Conservation (phyloP, 2,797 vertebrate genomes). For the Sebastes dallii region DNA sequence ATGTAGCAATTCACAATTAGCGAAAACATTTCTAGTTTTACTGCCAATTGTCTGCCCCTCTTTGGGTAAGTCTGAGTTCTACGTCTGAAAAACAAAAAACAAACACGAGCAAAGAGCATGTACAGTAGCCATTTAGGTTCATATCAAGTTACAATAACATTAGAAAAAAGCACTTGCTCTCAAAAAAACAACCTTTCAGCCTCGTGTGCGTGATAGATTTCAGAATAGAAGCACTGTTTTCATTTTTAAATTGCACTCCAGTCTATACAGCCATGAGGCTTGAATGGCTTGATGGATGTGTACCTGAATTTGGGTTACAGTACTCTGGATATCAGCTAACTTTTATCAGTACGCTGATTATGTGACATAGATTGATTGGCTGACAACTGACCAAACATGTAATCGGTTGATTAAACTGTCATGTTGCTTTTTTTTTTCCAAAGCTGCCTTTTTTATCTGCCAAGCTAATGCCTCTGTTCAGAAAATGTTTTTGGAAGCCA, state of each 20-base stretch:
- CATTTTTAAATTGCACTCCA: background rate
- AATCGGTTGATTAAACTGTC: background rate
- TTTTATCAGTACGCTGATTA: background rate
- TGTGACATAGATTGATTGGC: background rate
- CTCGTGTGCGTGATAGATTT: background rate
- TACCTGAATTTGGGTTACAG: constrained; percentile 8
- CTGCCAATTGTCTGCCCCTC: constrained; percentile 24
- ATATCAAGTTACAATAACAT: constrained; percentile 19
- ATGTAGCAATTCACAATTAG: background rate
- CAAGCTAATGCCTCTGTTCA: background rate
- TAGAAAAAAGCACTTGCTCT: background rate
- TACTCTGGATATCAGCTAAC: constrained; percentile 3
- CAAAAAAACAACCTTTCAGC: background rate
- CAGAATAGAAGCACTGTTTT: background rate
- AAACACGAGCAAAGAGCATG: constrained; percentile 14
- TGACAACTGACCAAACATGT: background rate
- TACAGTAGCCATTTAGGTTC: constrained; percentile 25
- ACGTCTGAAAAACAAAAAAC: background rate
- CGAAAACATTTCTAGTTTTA: background rate
- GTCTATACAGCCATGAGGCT: background rate
- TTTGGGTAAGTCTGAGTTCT: constrained; percentile 8
- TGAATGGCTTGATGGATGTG: background rate
- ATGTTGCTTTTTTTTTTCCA: background rate
- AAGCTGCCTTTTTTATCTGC: constrained; percentile 19
- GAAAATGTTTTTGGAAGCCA: background rate